Base-by-base conservation (phyloP, 2,113 vertebrate species). In the Zapornia atra region DNA sequence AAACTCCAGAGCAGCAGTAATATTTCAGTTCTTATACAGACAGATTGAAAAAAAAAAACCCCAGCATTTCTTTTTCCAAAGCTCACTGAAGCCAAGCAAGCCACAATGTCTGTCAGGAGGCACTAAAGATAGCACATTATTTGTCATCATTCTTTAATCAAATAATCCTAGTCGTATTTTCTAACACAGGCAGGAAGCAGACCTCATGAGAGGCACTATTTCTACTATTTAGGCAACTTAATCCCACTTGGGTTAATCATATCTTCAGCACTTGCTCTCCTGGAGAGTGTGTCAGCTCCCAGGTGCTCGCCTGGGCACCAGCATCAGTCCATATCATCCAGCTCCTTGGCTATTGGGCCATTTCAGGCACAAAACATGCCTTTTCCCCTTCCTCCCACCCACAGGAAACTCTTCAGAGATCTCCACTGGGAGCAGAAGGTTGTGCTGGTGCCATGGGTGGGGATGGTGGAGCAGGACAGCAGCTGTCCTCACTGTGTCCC, bases 11-110 rank as follows among this genome's bases (percentile, higher is more conserved):
- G 75, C 78, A 95, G 78, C 78, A 90, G 70, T 48, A 91, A 90
- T 94, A 95, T 87, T 97, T 94, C 93, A 97, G 24, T 80, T 89
- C 66, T 86, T 86, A 46, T 9, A 71, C 42, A 82, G 87, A 91
- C 73, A 87, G 86, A 90, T 73, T 90, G 94, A 14, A 1, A 21
- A 90, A 88, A 95, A 76, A 46, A 40, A 40, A 40, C 42, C 15
- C 44, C 68, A 4, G 24, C n/a, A 3, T 54, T 91, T 95, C 42
- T 88, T 82, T 82, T 82, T 26, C 76, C 82, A 80, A 86, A 92
- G n/a, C 28, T 80, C 79, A 29, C 66, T 82, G 50, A 82, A 93
- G 70, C 81, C 2, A 11, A 85, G 82, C 82, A 89, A 92, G 84
- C 70, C 91, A 91, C 90, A 83, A 14, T 38, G 59, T 89, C 86